Evolutionary conservation across 2,888 invertebrate genomes (phyloP).

Genomic region (Ornithoptera alexandrae): DNA sequence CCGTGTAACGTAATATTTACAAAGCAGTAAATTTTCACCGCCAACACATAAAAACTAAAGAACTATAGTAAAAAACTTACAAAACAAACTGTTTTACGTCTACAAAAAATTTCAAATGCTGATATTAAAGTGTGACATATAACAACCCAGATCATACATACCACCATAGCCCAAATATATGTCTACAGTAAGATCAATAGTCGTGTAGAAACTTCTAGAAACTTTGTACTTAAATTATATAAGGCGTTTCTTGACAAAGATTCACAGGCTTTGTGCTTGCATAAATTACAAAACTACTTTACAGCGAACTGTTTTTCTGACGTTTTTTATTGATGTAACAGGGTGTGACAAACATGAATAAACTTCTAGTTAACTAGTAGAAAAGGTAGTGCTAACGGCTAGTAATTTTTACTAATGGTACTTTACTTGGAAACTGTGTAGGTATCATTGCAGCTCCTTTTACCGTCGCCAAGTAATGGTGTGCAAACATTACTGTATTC

Average conservation of each 20-base stretch:
- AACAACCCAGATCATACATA: constrained; percentile 6
- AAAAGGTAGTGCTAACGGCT: no score
- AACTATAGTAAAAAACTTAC: constrained; percentile 27
- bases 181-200: constrained; percentile 37
- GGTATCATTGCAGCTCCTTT: background rate
- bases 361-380: background rate
- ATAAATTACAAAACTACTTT: constrained; percentile 40
- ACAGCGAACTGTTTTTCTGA: constrained; percentile 19
- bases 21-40: constrained; percentile 55
- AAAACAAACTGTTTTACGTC: constrained; percentile 20
- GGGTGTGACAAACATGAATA: constrained; percentile 13
- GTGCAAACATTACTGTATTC: no score
- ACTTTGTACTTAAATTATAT: constrained; percentile 64
- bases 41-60: constrained; percentile 37
- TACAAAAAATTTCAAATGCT: constrained; percentile 22
- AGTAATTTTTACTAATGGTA: no score
- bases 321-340: constrained; percentile 1
- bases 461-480: background rate
- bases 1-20: constrained; percentile 69
- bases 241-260: constrained; percentile 59
- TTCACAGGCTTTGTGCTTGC: constrained; percentile 61
- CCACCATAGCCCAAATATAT: constrained; percentile 9
- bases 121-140: constrained; percentile 24
- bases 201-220: constrained; percentile 8
- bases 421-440: no score